Percentiles rank a stretch among this genome's conserved stretches.
Conservation (phyloP, 2,113 vertebrate species). For the Chitala chitala region DNA sequence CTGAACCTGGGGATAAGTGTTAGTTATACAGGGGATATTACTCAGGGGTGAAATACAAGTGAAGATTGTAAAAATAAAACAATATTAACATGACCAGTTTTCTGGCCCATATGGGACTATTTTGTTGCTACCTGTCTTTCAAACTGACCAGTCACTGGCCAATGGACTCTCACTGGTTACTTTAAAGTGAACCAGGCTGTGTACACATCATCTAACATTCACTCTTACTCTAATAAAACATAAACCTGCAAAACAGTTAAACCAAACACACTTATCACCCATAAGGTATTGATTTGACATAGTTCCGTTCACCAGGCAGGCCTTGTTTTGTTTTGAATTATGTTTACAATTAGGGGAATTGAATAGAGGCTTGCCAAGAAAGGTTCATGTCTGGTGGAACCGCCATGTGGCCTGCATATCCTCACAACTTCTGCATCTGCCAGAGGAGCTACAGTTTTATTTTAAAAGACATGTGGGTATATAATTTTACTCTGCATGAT, state of each 20-base stretch:
- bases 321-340: constrained; percentile 23
- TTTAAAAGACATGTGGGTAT: background rate
- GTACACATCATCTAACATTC: background rate
- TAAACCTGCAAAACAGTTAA: background rate
- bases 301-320: background rate
- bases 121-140: constrained; percentile 25
- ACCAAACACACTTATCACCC: background rate
- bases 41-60: constrained; percentile 7
- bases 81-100: constrained; percentile 21
- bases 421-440: constrained; percentile 1
- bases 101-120: constrained; percentile 47
- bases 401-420: background rate
- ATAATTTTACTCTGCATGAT: background rate
- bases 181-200: constrained; percentile 22
- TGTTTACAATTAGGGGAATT: constrained; percentile 34
- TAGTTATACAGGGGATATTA: background rate
- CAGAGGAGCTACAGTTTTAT: constrained; percentile 5
- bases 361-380: constrained; percentile 7
- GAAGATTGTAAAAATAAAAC: constrained; percentile 14
- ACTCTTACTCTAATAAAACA: constrained; percentile 8
- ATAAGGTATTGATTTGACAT: background rate
- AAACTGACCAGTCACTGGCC: constrained; percentile 30
- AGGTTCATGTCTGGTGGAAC: constrained; percentile 17
- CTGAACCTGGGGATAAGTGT: too few species aligned
- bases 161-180: constrained; percentile 17